Evolutionary conservation across 2,888 invertebrate genomes (phyloP).

Genomic region (Tinea pellionella): DNA sequence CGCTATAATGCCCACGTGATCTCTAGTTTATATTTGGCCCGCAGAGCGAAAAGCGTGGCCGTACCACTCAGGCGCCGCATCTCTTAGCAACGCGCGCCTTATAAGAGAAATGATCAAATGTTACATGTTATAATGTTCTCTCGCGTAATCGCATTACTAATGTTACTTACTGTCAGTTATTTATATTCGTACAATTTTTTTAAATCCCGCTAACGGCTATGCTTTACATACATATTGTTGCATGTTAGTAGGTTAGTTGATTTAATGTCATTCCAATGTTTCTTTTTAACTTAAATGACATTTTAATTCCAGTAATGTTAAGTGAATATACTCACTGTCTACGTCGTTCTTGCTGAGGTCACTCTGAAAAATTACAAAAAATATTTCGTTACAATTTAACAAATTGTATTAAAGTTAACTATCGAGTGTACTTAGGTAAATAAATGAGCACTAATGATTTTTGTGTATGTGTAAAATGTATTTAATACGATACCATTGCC

Average conservation of each 20-base stretch:
- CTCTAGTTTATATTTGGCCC: slow-evolving; percentile 56
- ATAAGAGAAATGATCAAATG: slow-evolving; percentile 62
- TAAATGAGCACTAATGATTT: neutral
- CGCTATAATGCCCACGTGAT: slow-evolving; percentile 54
- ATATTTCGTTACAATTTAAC: slow-evolving; percentile 41
- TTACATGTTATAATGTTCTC: slow-evolving; percentile 34
- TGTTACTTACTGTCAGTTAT: too few relatives aligned
- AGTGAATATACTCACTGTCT: slow-evolving; percentile 90
- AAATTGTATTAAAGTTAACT: slow-evolving; percentile 16
- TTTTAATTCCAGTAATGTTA: too few relatives aligned
- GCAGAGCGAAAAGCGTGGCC: slow-evolving; percentile 49
- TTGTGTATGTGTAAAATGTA: slow-evolving; percentile 21
- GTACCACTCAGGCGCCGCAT: slow-evolving; percentile 44
- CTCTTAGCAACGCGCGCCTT: slow-evolving; percentile 55
- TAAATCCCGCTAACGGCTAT: neutral
- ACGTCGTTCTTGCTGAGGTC: slow-evolving; percentile 88
- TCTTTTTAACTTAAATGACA: too few relatives aligned
- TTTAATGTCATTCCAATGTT: too few relatives aligned
- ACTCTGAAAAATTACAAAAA: slow-evolving; percentile 77
- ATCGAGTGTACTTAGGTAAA: neutral
- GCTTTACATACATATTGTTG: neutral
- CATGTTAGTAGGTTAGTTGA: neutral
- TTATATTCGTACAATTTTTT: neutral
- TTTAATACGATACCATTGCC: slow-evolving; percentile 38
- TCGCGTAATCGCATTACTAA: neutral